phyloP scores from a whole-genome alignment of 2,797 vertebrate genomes.

The Cheirogaleus major region DNA sequence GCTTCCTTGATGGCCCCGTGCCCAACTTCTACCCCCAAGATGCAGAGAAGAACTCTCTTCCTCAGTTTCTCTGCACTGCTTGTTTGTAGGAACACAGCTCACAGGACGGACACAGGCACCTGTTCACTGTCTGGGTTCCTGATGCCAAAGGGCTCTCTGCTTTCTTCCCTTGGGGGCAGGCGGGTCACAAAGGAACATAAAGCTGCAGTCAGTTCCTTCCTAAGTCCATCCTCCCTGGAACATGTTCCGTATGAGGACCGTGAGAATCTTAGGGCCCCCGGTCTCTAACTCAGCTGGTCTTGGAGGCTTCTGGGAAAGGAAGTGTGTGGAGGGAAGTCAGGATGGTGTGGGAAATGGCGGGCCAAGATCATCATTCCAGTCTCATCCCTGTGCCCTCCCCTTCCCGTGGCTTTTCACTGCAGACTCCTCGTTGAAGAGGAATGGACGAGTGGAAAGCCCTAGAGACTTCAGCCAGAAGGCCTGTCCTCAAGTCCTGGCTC shows the following conservation, averaged over 20 bases:
- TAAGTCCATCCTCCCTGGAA: neutral
- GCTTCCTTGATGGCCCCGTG: no score
- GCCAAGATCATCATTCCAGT: no score
- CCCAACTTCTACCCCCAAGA: neutral
- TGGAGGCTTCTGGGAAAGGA: neutral
- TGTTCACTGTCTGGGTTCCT: neutral
- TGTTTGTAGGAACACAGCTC: neutral
- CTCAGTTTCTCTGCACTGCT: neutral
- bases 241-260: neutral
- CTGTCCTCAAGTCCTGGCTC: neutral
- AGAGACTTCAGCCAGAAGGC: neutral
- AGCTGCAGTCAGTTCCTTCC: neutral
- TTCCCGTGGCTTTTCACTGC: neutral
- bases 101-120: neutral
- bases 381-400: neutral
- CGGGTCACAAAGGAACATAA: neutral
- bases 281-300: neutral
- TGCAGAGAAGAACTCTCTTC: neutral
- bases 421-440: neutral
- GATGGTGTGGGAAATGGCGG: neutral
- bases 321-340: neutral
- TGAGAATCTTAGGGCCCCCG: neutral
- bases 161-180: neutral
- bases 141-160: neutral
- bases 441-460: neutral